Base-by-base conservation (phyloP, 2,113 vertebrate species). In the Channa argus region DNA sequence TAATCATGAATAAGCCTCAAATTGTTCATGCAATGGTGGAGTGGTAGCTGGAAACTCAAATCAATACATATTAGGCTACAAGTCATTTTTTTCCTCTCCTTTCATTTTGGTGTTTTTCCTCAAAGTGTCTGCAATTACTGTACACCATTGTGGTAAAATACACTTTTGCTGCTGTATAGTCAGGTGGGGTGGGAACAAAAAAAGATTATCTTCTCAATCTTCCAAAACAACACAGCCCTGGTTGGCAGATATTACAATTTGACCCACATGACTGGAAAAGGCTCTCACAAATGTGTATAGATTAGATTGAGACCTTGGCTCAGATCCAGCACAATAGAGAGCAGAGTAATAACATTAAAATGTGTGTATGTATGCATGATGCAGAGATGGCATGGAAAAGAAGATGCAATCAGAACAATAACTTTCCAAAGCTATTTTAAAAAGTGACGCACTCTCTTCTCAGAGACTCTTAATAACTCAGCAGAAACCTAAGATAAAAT, bases 251-350 rank as follows among this genome's bases (percentile, higher is more conserved):
- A 82, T 80, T 86, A 73, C 44, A 85, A 55, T 49, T 62, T 9
- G 3, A 24, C 45, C 8, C 54, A 56, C 11, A 83, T 54, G 74
- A 71, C 54, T 71, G 63, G 58, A 66, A 71, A 79, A 79, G 69
- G 69, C 67, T 46, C 71, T 76, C 60, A 74, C 67, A 78, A 80
- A 81, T 55, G 67, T 24, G 33, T 67, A 64, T 64, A 66, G 76
- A 89, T 87, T 86, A 58, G 76, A 90, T 83, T 86, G 80, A 83
- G 71, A 81, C 52, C 72, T 65, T 90, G 77, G 86, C 79, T 65
- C n/a, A 2, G 13, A 13, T 74, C 86, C 87, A 86, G 75, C 43
- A 74, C 43, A 80, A 79, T 3, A 56, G 39, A 68, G 53, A 68
- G 41, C 50, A 39, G 15, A 65, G 67, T 64, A 83, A 85, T 72